These are phyloP conservation scores for Trogon melanurus DNA, from an alignment of 2,113 vertebrate species.

Conservation along the genomic window DNA sequence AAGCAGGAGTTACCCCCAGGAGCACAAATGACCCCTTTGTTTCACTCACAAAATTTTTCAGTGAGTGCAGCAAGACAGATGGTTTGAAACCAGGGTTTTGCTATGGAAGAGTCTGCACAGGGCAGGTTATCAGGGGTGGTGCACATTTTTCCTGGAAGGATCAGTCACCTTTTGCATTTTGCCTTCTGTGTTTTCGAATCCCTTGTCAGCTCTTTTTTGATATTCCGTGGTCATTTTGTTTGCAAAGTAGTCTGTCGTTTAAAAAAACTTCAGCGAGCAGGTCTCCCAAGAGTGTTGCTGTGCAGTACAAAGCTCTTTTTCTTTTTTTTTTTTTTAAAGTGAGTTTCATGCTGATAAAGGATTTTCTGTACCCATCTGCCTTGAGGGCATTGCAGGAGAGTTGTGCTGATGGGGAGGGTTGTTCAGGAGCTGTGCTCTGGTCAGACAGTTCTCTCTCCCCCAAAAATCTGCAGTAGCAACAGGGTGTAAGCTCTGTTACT, in stretches of 20 bases:
- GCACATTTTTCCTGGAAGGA: neutral
- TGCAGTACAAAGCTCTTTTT: neutral
- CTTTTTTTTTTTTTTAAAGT: neutral
- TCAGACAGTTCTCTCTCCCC: neutral
- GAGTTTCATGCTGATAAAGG: neutral
- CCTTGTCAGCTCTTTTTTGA: neutral
- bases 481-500: neutral
- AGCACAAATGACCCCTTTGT: neutral
- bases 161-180: neutral
- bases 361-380: fast-evolving
- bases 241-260: neutral
- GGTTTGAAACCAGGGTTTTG: neutral
- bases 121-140: neutral
- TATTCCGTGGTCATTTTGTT: neutral
- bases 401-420: too few species aligned
- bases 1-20: neutral
- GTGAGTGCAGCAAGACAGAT: neutral
- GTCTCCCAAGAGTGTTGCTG: neutral
- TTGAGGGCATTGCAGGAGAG: neutral
- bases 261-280: neutral
- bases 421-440: neutral
- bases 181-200: neutral
- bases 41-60: neutral
- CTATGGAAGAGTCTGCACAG: too few species aligned
- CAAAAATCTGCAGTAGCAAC: neutral